These are phyloP conservation scores for Glaucopsyche alexis DNA, from an alignment of 2,888 invertebrate genomes.

Conservation along the genomic window DNA sequence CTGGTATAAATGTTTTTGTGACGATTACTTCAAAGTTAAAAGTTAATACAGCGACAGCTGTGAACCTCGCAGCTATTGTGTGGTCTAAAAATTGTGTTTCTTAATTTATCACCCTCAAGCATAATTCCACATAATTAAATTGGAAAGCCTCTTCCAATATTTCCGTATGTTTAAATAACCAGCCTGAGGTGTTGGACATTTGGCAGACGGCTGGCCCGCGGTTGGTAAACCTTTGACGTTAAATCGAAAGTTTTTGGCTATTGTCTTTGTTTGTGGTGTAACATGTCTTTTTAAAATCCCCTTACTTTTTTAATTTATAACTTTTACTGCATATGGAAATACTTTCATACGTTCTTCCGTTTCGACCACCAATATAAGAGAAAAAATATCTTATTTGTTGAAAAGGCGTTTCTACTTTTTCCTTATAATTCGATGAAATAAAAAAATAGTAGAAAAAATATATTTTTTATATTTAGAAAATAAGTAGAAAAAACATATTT, in stretches of 20 bases:
- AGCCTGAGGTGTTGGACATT: slow-evolving; percentile 62
- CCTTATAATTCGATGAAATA: too few relatives aligned
- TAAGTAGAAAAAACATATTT: too few relatives aligned
- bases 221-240: slow-evolving; percentile 33
- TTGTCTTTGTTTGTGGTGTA: slow-evolving; percentile 3
- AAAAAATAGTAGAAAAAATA: too few relatives aligned
- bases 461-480: too few relatives aligned
- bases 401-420: too few relatives aligned
- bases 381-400: background rate
- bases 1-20: background rate
- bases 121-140: slow-evolving; percentile 48
- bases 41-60: slow-evolving; percentile 49
- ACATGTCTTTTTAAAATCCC: background rate
- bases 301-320: background rate
- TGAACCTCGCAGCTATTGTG: slow-evolving; percentile 48
- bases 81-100: slow-evolving; percentile 47
- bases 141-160: slow-evolving; percentile 40
- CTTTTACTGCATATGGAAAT: background rate
- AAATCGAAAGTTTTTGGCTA: slow-evolving; percentile 31
- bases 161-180: slow-evolving; percentile 44
- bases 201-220: slow-evolving; percentile 56
- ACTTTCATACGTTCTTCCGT: too few relatives aligned
- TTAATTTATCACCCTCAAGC: slow-evolving; percentile 42
- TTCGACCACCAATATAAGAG: background rate
- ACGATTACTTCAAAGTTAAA: slow-evolving; percentile 3